Base-by-base conservation (phyloP, 2,888 invertebrate genomes). In the Spodoptera picta region DNA sequence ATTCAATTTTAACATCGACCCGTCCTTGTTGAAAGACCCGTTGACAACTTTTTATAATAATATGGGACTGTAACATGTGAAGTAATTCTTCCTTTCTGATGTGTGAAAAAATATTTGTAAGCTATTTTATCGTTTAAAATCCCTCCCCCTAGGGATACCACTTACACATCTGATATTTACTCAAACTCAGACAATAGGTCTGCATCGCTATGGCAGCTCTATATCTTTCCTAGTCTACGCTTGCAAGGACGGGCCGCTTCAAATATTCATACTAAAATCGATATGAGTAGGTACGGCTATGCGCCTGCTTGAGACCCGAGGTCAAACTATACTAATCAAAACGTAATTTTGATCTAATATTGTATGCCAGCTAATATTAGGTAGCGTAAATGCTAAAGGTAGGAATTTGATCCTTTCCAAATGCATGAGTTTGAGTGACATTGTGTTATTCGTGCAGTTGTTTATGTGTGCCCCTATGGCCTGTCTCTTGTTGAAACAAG, bases 201-300 rank as follows among this genome's bases (percentile, higher is more conserved):
- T 65, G 52, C 23, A 55, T 49, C 63, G 59, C 61, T 66, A 41
- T 46, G 58, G n/a, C 58, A 41, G 46, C 45, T 75, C 55, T 69
- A 61, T 58, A 72, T 27, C 62, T 82, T 75, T 66, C 41, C 53
- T 82, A 76, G 75, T 88, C 88, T 89, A 77, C 80, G 80, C 84
- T 72, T 86, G 87, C 92, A 92, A 92, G 93, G 92, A 90, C 92
- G 90, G 86, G 77, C 72, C 81, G 69, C 83, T 89, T 94, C 89
- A 93, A 94, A 94, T 93, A 94, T 93, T 94, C 92, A 94, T 93
- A 87, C 84, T 77, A 65, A 89, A 90, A 93, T 94, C 94, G 93
- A 94, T 93, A 91, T 88, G 86, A 87, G 85, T 85, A 81, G 81
- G 80, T 83, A 83, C 80, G 76, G 76, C 81, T 83, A 88, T 90